Evolutionary conservation across 2,113 vertebrate species (phyloP), one percentile per base, ranked within the genome.

Genomic region (Drymodes brunneopygia): DNA sequence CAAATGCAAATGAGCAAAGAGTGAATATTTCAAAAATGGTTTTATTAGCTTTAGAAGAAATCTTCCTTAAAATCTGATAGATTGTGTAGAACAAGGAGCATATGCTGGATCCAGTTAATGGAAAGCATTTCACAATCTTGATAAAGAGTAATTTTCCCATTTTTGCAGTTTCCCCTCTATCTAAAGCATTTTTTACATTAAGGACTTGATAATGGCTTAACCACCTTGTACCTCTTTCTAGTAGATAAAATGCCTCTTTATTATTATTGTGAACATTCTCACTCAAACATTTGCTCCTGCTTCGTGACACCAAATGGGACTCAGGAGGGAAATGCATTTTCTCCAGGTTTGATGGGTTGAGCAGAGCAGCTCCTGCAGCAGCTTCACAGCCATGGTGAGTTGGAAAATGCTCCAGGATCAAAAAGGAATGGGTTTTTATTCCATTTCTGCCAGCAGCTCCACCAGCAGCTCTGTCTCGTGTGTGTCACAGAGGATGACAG

Each of bases 1-100:
- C 82, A 95, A 96, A 95, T 95, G 93, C 88, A 92, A 95, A 93
- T 90, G 62, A 95, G 86, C 40, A 67, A 81, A 79, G 66, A 94
- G 57, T 88, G 86, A 94, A 47, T 88, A 53, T 88, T 88, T 94
- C 11, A 33, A 72, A 83, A 83, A 72, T 77, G 15, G 21, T 72
- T 92, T 88, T 90, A 56, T 94, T 83, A 86, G 71, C 86, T 65
- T 92, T 44, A 51, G 71, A 86, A 94, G 67, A 86, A 86, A 88
- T 80, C 40, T 85, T 70, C 57, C 86, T 85, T 57, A 65, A 38
- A 90, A 88, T 86, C 78, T 65, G 54, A 47, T 73, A 42, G 54
- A 75, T 72, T 65, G n/a, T 65, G 44, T 72, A 67, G 70, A 88
- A 79, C 67, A 92, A 86, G 66, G 28, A 82, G 28, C 25, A 27